These are phyloP conservation scores for Neotragus pygmaeus DNA, from an alignment of 2,113 vertebrate genomes.

Conservation along the genomic window DNA sequence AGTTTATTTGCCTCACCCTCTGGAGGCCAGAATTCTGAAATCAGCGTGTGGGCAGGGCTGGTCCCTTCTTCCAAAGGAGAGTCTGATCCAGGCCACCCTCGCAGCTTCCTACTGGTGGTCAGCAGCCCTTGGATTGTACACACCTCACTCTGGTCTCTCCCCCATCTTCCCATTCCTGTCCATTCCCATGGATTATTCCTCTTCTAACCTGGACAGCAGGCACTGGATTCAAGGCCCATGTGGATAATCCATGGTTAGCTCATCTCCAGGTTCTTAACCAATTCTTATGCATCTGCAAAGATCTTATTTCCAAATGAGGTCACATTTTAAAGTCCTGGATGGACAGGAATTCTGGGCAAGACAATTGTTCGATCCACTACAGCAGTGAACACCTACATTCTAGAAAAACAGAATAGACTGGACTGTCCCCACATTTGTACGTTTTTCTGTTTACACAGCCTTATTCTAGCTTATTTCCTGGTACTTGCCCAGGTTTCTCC, in stretches of 20 bases:
- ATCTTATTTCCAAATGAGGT: background rate
- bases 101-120: background rate
- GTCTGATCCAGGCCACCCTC: fast-evolving
- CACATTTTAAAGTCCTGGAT: background rate
- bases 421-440: too few relatives aligned
- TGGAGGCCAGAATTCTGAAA: background rate
- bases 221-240: fast-evolving
- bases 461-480: background rate
- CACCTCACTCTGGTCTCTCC: fast-evolving
- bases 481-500: background rate
- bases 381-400: background rate
- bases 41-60: fast-evolving
- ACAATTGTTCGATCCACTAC: fast-evolving
- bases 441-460: background rate
- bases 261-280: background rate
- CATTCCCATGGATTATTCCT: background rate
- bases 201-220: background rate
- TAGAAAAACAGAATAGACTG: background rate
- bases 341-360: too few relatives aligned
- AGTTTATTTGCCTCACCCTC: background rate
- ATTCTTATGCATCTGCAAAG: background rate
- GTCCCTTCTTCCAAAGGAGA: too few relatives aligned
- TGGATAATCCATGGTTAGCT: background rate
- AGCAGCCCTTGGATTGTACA: background rate
- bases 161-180: background rate